Conservation (phyloP, 2,888 invertebrate species). For the Xestia rhomboidea region DNA sequence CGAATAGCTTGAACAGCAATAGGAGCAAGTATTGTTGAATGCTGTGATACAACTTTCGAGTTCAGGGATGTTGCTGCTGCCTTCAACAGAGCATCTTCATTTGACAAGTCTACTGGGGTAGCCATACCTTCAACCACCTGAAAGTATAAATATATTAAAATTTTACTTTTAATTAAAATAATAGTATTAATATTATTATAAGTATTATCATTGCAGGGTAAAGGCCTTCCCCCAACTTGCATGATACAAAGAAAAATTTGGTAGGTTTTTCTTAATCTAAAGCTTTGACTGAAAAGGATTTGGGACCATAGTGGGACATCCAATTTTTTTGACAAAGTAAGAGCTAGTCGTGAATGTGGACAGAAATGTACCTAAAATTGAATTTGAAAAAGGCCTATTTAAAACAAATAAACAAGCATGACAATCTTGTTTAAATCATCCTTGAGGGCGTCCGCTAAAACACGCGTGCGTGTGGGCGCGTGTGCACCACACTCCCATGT, state of each 20-base stretch:
- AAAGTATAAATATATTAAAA: conserved; percentile 61
- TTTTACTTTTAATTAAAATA: neutral
- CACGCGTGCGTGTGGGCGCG: too few species aligned
- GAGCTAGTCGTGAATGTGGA: neutral
- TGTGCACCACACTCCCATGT: too few species aligned
- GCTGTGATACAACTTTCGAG: conserved; percentile 99
- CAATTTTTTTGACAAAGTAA: neutral
- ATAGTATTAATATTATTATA: neutral
- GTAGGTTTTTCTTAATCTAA: neutral
- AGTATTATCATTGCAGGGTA: neutral
- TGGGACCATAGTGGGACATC: neutral
- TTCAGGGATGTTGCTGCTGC: conserved; percentile 99
- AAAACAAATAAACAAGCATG: neutral
- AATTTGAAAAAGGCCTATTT: neutral
- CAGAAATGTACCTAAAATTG: too few species aligned
- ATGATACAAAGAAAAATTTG: neutral
- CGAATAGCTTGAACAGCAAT: conserved; percentile 99
- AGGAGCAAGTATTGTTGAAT: conserved; percentile 98
- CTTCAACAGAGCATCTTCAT: conserved; percentile 96
- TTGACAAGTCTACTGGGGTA: conserved; percentile 95
- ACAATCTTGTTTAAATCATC: neutral
- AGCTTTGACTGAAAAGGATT: neutral
- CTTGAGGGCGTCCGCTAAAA: neutral
- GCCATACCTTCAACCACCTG: conserved; percentile 95
- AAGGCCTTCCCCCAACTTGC: neutral